Percentiles rank a stretch among this genome's conserved stretches.
phyloP scores from a whole-genome alignment of 2,113 vertebrate species.

The Forbesichthys agassizii region DNA sequence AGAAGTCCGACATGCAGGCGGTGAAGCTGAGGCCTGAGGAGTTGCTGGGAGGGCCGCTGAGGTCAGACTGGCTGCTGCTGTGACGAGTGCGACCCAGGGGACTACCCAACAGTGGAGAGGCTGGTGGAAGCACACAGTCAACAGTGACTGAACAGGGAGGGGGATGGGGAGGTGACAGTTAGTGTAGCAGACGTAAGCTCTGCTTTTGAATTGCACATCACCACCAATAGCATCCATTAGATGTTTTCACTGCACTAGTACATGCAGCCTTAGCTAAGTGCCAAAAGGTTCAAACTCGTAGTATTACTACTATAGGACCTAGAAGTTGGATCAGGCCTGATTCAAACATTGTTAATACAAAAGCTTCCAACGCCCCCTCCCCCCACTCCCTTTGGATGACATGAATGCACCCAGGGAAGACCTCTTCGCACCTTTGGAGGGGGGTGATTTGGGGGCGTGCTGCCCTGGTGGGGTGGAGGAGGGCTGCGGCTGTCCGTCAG shows the following conservation, averaged over 20 bases:
- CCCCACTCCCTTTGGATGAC: not conserved
- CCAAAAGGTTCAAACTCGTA: too few species aligned
- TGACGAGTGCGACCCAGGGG: conserved; percentile 91
- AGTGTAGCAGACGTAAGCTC: not conserved
- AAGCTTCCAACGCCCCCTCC: not conserved
- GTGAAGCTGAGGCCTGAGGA: conserved; percentile 97
- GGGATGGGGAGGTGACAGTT: not conserved
- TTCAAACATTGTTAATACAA: not conserved
- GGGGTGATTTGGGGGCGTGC: conserved; percentile 75
- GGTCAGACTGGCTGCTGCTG: conserved; percentile 96
- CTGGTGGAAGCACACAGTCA: conserved; percentile 61
- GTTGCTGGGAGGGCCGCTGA: conserved; percentile 84
- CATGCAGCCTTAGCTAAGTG: too few species aligned
- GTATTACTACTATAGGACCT: too few species aligned
- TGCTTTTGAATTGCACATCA: too few species aligned
- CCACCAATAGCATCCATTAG: too few species aligned
- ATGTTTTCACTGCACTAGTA: too few species aligned
- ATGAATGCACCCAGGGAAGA: too few species aligned
- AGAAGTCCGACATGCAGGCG: conserved; percentile 98
- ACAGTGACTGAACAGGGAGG: not conserved
- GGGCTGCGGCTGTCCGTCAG: conserved; percentile 73
- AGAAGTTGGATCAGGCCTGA: not conserved
- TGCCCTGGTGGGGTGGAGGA: conserved; percentile 76
- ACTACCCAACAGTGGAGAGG: conserved; percentile 85
- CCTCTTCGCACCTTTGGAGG: conserved; percentile 82